Percentiles rank a stretch among this genome's conserved stretches.
Evolutionary conservation across 2,113 vertebrate species (phyloP).

Genomic region (Sula dactylatra): DNA sequence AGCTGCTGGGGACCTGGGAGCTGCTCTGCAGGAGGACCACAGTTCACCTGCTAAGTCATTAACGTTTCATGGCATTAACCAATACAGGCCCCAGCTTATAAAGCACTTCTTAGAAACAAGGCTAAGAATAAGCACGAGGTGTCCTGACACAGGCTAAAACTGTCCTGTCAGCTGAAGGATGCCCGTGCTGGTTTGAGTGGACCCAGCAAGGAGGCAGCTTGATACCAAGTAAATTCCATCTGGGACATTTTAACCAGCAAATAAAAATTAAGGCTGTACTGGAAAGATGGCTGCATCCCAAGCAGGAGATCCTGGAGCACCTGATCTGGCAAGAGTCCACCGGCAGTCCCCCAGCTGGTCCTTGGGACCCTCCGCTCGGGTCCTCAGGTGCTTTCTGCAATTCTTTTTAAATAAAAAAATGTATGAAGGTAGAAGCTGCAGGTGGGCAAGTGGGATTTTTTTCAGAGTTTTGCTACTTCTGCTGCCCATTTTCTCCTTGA

Average conservation of each 20-base stretch:
- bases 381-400: not conserved
- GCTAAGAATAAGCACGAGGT: not conserved
- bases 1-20: not conserved
- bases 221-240: not conserved
- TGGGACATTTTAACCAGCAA: not conserved
- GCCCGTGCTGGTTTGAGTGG: not conserved
- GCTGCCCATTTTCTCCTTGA: not conserved
- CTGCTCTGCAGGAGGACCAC: not conserved
- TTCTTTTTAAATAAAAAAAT: not conserved
- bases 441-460: not conserved
- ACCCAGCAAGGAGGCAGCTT: not conserved
- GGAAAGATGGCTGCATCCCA: not conserved
- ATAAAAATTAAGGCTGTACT: not conserved
- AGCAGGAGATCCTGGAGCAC: not conserved
- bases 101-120: not conserved
- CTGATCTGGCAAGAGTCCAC: not conserved
- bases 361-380: rapidly evolving
- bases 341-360: rapidly evolving
- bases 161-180: not conserved
- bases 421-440: not conserved
- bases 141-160: not conserved
- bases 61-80: constrained; percentile 30
- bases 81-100: not conserved
- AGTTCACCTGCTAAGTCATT: constrained; percentile 15
- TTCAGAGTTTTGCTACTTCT: not conserved